Conservation (phyloP, 1,140 invertebrate species). For the Drosophila tsacasi region DNA sequence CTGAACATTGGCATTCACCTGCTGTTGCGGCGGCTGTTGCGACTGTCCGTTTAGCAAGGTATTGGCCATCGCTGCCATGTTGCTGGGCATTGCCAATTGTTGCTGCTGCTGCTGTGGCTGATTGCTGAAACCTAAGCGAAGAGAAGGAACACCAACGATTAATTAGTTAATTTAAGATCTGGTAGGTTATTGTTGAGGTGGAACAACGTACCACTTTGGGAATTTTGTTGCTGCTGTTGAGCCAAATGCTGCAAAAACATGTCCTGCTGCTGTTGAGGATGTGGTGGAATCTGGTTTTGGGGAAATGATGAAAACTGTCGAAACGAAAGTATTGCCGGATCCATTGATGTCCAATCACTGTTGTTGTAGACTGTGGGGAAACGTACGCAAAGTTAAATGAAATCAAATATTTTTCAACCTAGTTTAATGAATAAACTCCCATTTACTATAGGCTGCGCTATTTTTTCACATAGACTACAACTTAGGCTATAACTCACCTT, state of each 20-base stretch:
- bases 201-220: constrained; percentile 48
- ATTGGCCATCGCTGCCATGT: constrained; percentile 64
- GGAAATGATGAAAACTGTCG: constrained; percentile 83
- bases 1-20: constrained; percentile 85
- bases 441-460: no score
- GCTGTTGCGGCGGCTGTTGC: constrained; percentile 60
- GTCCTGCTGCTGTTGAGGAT: constrained; percentile 73
- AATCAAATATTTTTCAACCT: neutral
- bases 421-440: neutral
- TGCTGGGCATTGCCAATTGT: constrained; percentile 65
- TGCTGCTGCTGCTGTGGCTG: constrained; percentile 64
- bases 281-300: constrained; percentile 71
- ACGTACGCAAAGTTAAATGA: neutral
- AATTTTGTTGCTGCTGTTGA: constrained; percentile 78
- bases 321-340: constrained; percentile 84
- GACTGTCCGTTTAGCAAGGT: constrained; percentile 72
- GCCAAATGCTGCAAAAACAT: constrained; percentile 80
- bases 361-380: constrained; percentile 61
- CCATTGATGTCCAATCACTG: constrained; percentile 84
- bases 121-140: constrained; percentile 67
- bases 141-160: neutral
- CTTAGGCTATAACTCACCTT: constrained; percentile 41
- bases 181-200: neutral
- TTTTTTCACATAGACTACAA: no score
- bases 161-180: neutral